phyloP scores from a whole-genome alignment of 2,797 vertebrate species.

The Orientallactaga sibirica region DNA sequence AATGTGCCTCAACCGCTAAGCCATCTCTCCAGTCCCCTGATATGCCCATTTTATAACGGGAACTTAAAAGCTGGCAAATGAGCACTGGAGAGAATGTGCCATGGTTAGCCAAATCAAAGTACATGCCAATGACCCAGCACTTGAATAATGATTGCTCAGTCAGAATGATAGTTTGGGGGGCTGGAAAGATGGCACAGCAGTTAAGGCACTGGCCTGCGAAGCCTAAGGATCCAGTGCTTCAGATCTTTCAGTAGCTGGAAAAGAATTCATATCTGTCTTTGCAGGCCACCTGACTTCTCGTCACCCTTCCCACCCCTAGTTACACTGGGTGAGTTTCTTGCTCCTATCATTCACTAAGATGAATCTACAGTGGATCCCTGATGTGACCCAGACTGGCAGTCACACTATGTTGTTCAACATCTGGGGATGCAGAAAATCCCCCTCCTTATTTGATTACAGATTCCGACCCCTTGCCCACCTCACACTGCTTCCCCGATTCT shows the following conservation, averaged over 20 bases:
- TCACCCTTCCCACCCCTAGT: too few species aligned
- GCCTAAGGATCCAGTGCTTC: not conserved
- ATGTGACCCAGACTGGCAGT: not conserved
- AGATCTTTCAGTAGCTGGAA: not conserved
- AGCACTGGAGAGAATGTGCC: not conserved
- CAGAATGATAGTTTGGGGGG: slow-evolving; percentile 11
- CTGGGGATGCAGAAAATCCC: not conserved
- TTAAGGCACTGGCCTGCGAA: too few species aligned
- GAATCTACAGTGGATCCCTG: not conserved
- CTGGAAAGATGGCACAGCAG: too few species aligned
- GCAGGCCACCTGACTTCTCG: not conserved
- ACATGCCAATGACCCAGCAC: not conserved
- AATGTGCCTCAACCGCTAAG: too few species aligned
- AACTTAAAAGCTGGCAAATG: slow-evolving; percentile 32
- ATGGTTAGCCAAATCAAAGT: not conserved
- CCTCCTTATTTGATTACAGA: not conserved
- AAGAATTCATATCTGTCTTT: not conserved
- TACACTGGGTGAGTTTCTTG: not conserved
- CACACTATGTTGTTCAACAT: not conserved
- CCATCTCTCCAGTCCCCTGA: too few species aligned
- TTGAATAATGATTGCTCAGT: not conserved
- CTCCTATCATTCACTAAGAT: not conserved
- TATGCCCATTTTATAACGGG: not conserved
- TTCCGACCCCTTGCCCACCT: not conserved
- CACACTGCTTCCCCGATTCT: not conserved